A percentile compares a stretch with the other conserved stretches of the same genome.
phyloP scores from a whole-genome alignment of 2,888 invertebrate genomes.

The Eristalis pertinax region DNA sequence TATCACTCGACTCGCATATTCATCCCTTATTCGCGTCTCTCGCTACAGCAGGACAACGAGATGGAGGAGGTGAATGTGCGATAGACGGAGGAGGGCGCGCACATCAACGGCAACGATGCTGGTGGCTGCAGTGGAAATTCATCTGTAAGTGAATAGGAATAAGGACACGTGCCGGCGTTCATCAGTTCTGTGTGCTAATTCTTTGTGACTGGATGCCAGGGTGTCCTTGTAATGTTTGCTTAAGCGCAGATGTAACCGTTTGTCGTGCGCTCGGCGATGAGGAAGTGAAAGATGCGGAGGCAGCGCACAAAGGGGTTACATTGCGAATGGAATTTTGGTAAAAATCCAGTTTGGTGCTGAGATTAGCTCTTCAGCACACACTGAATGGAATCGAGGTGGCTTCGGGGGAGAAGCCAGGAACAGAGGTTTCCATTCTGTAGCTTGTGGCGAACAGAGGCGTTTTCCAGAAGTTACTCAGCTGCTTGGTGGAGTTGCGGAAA shows the following conservation, averaged over 20 bases:
- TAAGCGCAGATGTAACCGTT: slow-evolving; percentile 40
- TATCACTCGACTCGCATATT: slow-evolving; percentile 33
- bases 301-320: background rate
- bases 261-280: background rate
- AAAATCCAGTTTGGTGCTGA: background rate
- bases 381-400: background rate
- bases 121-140: slow-evolving; percentile 16
- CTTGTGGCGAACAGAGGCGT: background rate
- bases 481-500: background rate
- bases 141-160: slow-evolving; percentile 15
- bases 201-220: background rate
- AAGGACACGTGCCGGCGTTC: slow-evolving; percentile 53
- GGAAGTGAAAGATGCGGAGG: background rate
- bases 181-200: slow-evolving; percentile 43
- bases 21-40: slow-evolving; percentile 32
- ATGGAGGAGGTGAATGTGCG: background rate
- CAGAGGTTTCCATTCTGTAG: background rate
- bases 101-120: background rate
- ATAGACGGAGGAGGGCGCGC: background rate
- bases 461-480: background rate
- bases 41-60: background rate
- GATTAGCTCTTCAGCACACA: background rate
- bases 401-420: background rate
- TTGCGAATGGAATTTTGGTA: background rate
- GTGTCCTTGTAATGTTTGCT: slow-evolving; percentile 32